Base-by-base conservation (phyloP, 2,888 invertebrate species). In the Zygogramma bicolorata region DNA sequence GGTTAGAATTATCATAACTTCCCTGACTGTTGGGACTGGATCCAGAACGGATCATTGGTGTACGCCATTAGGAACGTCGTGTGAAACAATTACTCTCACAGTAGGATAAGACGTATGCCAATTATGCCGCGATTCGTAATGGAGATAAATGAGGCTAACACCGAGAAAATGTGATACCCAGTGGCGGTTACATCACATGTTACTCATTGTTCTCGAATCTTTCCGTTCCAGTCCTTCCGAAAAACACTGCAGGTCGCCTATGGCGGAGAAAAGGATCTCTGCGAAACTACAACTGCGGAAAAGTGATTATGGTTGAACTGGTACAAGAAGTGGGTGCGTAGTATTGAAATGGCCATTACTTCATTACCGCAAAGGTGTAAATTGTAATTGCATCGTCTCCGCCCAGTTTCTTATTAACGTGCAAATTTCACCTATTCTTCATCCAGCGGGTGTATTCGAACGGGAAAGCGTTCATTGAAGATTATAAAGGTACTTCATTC, bases 401-500 rank as follows among this genome's bases (percentile, higher is more conserved):
- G 70, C 70, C 65, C 70, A 70, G 65, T 70, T 63, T 70, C 58
- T 46, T 70, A 53, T 61, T 49, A 65, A 46, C 59, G 25, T 60
- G 65, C 65, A 70, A 70, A 66, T 70, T 70, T 70, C 65, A 60
- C 60, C 40, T 59, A 65, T 70, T 70, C 70, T 61, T 70, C 65
- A 57, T 65, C 20, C 38, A 61, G 34, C 68, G 60, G 53, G 53
- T 53, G 53, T 53, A 53, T 53, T 27, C n/a, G 53, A 53, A 53
- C 25, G 27, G 27, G 53, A 53, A 53, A 53, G 15, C 53, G 22
- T 53, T 53, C 53, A 53, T 53, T 53, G 53, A 53, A n/a, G 53
- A 53, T 53, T 53, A 53, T 53, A n/a, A 46, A 53, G 27, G 53
- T 25, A 8, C 53, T 53, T 53, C 25, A 53, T 53, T n/a, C 27